These are phyloP conservation scores for Penelope pileata DNA, from an alignment of 2,113 vertebrate species.

Conservation along the genomic window DNA sequence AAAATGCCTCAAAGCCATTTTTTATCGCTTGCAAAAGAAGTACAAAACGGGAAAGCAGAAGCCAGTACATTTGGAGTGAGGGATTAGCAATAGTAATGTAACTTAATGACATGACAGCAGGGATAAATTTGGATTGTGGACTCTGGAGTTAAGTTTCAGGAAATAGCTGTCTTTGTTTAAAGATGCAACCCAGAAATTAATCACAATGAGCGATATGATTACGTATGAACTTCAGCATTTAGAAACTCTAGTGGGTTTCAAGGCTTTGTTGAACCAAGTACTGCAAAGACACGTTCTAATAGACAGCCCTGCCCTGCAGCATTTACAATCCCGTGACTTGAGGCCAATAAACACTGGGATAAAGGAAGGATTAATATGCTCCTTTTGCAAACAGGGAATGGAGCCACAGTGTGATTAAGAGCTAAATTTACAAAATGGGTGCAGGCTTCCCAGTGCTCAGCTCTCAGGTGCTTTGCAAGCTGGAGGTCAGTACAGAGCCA, in stretches of 20 bases:
- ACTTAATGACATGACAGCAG: background rate
- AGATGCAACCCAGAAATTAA: conserved; percentile 36
- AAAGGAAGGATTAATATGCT: conserved; percentile 45
- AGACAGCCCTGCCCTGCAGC: background rate
- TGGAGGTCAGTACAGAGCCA: background rate
- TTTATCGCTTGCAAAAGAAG: conserved; percentile 49
- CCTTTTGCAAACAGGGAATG: conserved; percentile 11
- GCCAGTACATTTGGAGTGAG: background rate
- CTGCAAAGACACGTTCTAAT: background rate
- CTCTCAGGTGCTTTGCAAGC: background rate
- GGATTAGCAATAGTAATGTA: conserved; percentile 42
- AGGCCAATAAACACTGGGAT: conserved; percentile 23
- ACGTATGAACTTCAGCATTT: background rate
- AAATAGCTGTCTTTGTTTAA: conserved; percentile 40
- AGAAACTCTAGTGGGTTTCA: conserved; percentile 3
- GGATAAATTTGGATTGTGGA: conserved; percentile 34
- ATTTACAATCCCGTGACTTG: background rate
- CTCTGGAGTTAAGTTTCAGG: conserved; percentile 7
- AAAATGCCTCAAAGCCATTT: conserved; percentile 51
- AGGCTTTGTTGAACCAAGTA: background rate
- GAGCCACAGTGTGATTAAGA: background rate
- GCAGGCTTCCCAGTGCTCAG: background rate
- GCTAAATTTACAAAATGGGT: background rate
- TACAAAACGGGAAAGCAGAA: conserved; percentile 11
- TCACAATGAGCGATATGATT: conserved; percentile 28